Conservation (phyloP, 2,113 vertebrate genomes). For the Seriola dumerili region DNA sequence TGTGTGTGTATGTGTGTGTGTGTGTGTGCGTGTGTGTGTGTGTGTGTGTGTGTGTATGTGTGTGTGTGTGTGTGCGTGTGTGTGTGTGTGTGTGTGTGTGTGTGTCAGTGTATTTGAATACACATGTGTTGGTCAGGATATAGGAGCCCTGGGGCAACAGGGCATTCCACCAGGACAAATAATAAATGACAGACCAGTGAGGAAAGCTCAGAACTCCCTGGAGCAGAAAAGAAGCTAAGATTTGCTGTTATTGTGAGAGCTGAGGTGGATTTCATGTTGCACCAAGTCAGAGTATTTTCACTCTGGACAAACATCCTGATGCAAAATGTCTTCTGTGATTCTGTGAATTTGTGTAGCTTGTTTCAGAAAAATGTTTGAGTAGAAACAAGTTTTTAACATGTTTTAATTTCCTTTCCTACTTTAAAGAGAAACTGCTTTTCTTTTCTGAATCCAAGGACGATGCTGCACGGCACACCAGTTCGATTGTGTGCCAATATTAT, state of each 20-base stretch:
- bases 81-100: neutral
- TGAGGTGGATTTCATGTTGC: slow-evolving; percentile 25
- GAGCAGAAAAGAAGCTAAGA: slow-evolving; percentile 23
- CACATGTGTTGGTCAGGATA: slow-evolving; percentile 26
- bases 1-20: neutral
- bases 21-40: neutral
- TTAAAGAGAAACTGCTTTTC: neutral
- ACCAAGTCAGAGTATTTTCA: slow-evolving; percentile 6
- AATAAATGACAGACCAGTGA: slow-evolving; percentile 61
- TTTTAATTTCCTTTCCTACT: neutral
- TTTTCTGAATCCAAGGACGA: neutral
- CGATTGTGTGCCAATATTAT: neutral
- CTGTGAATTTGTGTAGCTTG: neutral
- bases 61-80: too few relatives aligned
- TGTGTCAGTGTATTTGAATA: neutral
- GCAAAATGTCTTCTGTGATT: neutral
- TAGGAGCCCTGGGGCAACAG: slow-evolving; percentile 19
- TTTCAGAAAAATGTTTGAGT: neutral
- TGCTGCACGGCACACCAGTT: neutral
- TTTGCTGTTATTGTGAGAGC: neutral
- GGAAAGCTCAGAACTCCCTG: slow-evolving; percentile 31
- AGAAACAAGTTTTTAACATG: neutral
- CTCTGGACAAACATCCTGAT: slow-evolving; percentile 12
- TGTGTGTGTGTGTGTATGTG: neutral
- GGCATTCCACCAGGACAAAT: slow-evolving; percentile 56